These are phyloP conservation scores for Zaprionus lineosus DNA, from an alignment of 2,888 invertebrate species.

Conservation along the genomic window DNA sequence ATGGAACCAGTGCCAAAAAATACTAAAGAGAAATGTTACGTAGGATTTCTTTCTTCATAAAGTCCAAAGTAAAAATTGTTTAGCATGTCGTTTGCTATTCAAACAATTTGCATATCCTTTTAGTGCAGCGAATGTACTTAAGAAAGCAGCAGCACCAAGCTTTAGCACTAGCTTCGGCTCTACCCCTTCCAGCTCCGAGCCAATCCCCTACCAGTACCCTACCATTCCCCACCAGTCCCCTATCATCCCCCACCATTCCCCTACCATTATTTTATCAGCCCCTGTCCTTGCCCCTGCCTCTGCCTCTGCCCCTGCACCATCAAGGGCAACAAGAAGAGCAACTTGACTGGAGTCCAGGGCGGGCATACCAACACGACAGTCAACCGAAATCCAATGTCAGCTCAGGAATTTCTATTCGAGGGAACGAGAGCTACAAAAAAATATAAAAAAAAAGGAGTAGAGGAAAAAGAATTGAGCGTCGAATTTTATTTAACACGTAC, in stretches of 20 bases:
- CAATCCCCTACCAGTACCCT: no score
- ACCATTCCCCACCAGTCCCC: no score
- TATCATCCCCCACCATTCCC: no score
- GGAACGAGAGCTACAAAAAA: slow-evolving; percentile 1
- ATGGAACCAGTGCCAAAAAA: slow-evolving; percentile 35
- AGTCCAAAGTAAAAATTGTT: slow-evolving; percentile 53
- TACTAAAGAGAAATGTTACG: slow-evolving; percentile 49
- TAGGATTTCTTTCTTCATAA: slow-evolving; percentile 41
- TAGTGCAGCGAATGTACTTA: slow-evolving; percentile 70
- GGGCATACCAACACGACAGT: slow-evolving; percentile 65
- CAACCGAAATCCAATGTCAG: slow-evolving; percentile 79
- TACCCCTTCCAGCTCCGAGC: no score
- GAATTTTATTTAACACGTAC: slow-evolving; percentile 75
- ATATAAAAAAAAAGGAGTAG: neutral
- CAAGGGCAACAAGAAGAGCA: slow-evolving; percentile 27
- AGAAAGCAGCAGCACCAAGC: slow-evolving; percentile 56
- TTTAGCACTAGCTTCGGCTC: slow-evolving; percentile 16
- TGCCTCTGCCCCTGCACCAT: slow-evolving; percentile 15
- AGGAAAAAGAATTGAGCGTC: slow-evolving; percentile 27
- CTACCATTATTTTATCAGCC: no score
- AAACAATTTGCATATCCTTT: slow-evolving; percentile 78
- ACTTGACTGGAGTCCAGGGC: slow-evolving; percentile 24
- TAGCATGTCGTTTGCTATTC: slow-evolving; percentile 74
- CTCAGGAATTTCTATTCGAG: slow-evolving; percentile 62
- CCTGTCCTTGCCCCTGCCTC: no score